These are phyloP conservation scores for Ophthalmotilapia sp. DNA, from an alignment of 2,113 vertebrate species.

Conservation along the genomic window DNA sequence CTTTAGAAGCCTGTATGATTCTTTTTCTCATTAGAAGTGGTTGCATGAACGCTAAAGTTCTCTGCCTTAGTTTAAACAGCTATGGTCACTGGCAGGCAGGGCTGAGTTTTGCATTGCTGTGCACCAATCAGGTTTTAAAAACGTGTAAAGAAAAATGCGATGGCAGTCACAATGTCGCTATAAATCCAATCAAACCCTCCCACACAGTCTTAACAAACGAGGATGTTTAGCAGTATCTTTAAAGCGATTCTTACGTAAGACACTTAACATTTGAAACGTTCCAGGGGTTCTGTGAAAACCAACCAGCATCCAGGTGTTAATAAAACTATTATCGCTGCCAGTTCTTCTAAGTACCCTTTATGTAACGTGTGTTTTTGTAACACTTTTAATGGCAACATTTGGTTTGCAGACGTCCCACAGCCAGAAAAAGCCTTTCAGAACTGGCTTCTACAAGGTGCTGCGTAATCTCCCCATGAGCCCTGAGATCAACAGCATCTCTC, in stretches of 20 bases:
- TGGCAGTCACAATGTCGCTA: not conserved
- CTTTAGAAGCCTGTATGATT: not conserved
- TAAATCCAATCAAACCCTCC: not conserved
- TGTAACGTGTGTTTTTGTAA: not conserved
- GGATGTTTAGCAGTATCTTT: not conserved
- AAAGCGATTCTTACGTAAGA: not conserved
- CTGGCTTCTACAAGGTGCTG: not conserved
- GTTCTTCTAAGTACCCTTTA: not conserved
- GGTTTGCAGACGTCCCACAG: not conserved
- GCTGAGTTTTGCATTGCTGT: not conserved
- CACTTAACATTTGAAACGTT: not conserved
- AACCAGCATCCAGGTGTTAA: not conserved
- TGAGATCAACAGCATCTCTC: conserved; percentile 2
- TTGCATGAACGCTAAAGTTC: not conserved
- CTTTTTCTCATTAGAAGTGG: not conserved
- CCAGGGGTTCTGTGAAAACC: not conserved
- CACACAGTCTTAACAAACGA: not conserved
- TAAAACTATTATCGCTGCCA: not conserved
- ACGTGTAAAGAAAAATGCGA: not conserved
- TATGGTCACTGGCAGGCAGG: not conserved
- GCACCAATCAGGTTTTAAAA: not conserved
- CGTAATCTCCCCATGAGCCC: not conserved
- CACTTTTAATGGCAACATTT: not conserved
- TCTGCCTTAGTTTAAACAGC: not conserved
- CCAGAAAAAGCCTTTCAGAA: not conserved